phyloP scores from a whole-genome alignment of 2,888 invertebrate species.

The Cotesia congregata region DNA sequence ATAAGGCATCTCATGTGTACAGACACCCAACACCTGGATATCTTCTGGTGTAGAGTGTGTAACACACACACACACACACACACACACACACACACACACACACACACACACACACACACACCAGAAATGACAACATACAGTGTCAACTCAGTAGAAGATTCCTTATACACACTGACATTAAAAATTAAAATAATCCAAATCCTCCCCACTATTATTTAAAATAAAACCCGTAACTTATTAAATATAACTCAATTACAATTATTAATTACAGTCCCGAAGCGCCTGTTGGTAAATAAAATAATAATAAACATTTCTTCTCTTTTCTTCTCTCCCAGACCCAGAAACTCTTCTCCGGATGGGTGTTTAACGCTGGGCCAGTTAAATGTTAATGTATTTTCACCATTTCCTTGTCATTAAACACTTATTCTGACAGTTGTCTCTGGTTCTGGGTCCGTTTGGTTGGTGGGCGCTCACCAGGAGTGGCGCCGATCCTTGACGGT shows the following conservation, averaged over 20 bases:
- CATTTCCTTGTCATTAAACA: constrained; percentile 45
- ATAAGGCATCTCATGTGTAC: constrained; percentile 8
- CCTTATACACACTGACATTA: not conserved
- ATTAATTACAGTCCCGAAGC: too few relatives aligned
- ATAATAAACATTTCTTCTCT: not conserved
- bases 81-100: too few relatives aligned
- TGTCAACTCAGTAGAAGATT: not conserved
- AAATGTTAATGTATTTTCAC: constrained; percentile 15
- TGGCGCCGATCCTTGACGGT: constrained; percentile 15
- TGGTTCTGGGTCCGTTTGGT: not conserved
- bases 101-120: too few relatives aligned
- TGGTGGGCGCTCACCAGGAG: constrained; percentile 17
- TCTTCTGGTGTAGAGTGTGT: not conserved
- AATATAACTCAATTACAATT: too few relatives aligned
- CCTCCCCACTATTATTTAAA: constrained; percentile 21
- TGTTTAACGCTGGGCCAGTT: not conserved
- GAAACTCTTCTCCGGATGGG: not conserved
- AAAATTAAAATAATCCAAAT: not conserved
- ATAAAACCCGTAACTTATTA: not conserved
- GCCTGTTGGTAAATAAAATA: not conserved
- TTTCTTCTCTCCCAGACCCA: constrained; percentile 26
- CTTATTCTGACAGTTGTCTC: constrained; percentile 36
- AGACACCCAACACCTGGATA: constrained; percentile 1
- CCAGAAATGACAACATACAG: not conserved
- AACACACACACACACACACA: too few relatives aligned